phyloP scores from a whole-genome alignment of 2,113 vertebrate genomes.

The Zosterops hypoxanthus region DNA sequence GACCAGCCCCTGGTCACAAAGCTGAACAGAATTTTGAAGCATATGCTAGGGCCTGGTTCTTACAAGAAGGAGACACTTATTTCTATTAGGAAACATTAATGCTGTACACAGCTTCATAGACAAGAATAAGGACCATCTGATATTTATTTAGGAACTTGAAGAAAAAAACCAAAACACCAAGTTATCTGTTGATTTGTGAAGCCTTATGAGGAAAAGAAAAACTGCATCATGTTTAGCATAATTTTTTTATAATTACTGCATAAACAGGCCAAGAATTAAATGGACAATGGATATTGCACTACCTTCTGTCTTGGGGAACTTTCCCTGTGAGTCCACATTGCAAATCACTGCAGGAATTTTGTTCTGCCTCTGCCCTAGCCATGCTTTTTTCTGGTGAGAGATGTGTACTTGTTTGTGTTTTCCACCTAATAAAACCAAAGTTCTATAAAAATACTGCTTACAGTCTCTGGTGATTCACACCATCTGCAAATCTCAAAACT shows the following conservation, averaged over 20 bases:
- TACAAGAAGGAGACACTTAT: neutral
- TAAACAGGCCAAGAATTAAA: neutral
- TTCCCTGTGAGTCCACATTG: neutral
- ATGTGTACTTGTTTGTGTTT: neutral
- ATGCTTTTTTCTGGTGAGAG: neutral
- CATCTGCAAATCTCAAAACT: neutral
- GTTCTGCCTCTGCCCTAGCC: neutral
- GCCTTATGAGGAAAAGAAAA: neutral
- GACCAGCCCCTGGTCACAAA: neutral
- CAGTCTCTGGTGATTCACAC: neutral
- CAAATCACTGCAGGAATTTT: neutral
- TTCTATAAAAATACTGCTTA: neutral
- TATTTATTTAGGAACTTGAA: neutral
- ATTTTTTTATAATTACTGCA: neutral
- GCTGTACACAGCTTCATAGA: neutral
- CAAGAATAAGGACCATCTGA: neutral
- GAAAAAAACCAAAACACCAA: neutral
- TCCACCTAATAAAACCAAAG: neutral
- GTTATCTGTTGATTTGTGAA: neutral
- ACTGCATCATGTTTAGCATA: neutral
- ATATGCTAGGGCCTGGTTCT: neutral
- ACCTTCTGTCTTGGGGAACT: neutral
- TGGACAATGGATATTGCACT: neutral
- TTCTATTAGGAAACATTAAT: neutral
- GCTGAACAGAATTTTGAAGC: neutral